Base-by-base conservation (phyloP, 2,113 vertebrate species). In the Chaenogobius annularis region DNA sequence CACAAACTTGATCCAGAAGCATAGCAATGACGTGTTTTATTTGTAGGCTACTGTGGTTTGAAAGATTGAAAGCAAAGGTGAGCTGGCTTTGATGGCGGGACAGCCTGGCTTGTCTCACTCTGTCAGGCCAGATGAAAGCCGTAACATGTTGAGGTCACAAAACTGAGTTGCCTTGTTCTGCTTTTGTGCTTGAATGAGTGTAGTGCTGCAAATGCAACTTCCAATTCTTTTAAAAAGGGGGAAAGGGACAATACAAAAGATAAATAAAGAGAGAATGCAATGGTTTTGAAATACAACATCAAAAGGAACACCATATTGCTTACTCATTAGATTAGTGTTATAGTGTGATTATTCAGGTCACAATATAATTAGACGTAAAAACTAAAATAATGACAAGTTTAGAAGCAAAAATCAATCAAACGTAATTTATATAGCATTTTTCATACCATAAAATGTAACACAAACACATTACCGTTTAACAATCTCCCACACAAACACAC, bases 61-160 rank as follows among this genome's bases (percentile, higher is more conserved):
- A 91, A 93, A 90, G 87, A 90, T 91, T 92, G 75, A 93, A 84
- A 68, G 69, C 70, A 69, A 74, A 87, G 87, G 84, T 85, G 83
- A 87, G 83, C 91, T 87, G 86, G 85, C 90, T 93, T 92, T 94
- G 91, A 92, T 93, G 89, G 75, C 68, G 55, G 77, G 68, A 58
- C 55, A 61, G 85, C 74, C 87, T 75, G 73, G 84, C 79, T 83
- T 77, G 83, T 84, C 83, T 87, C 74, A 76, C 54, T 55, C 65
- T 72, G 73, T 80, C 82, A 79, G 75, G n/a, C 61, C 43, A 63
- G 79, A 93, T 92, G 89, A 92, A 89, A 91, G 85, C 71, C 68
- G 48, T 44, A 83, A 84, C 84, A 85, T 63, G 66, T 82, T 81
- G 80, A 74, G 75, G 58, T 63, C 64, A 72, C 68, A 71, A 66